Evolutionary conservation across 2,113 vertebrate species (phyloP).

Genomic region (Toxostoma redivivum): DNA sequence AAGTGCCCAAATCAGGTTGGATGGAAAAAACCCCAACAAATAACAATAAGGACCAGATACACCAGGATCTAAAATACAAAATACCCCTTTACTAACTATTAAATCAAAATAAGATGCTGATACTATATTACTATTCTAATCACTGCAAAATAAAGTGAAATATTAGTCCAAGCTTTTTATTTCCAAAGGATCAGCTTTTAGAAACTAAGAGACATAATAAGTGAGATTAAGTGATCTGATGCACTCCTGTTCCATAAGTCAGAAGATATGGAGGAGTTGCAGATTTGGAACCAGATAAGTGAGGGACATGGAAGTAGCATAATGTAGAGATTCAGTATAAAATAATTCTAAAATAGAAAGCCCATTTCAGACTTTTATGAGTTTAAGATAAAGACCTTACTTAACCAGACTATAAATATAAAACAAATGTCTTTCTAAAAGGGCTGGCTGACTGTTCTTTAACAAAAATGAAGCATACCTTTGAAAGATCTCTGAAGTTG

Average conservation of each 20-base stretch:
- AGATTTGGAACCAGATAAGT: not conserved
- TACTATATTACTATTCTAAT: not conserved
- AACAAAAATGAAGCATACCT: constrained; percentile 78
- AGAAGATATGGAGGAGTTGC: not conserved
- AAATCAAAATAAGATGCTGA: not conserved
- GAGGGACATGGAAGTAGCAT: not conserved
- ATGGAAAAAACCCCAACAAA: not conserved
- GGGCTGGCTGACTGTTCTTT: not conserved
- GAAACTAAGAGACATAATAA: not conserved
- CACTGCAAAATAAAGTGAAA: not conserved
- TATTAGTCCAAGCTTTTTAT: not conserved
- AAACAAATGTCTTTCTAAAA: not conserved
- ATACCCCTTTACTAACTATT: not conserved
- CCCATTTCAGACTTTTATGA: not conserved
- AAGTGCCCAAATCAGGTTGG: not conserved
- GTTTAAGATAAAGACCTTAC: not conserved
- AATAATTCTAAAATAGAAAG: not conserved
- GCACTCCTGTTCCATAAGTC: accelerated
- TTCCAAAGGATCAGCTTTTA: not conserved
- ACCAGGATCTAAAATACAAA: not conserved
- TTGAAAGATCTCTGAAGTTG: constrained; percentile 98
- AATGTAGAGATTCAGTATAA: not conserved
- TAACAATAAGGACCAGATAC: not conserved
- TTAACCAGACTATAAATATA: not conserved
- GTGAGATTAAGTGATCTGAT: not conserved